Evolutionary conservation across 2,888 invertebrate species (phyloP).

Genomic region (Willowsia nigromaculata): DNA sequence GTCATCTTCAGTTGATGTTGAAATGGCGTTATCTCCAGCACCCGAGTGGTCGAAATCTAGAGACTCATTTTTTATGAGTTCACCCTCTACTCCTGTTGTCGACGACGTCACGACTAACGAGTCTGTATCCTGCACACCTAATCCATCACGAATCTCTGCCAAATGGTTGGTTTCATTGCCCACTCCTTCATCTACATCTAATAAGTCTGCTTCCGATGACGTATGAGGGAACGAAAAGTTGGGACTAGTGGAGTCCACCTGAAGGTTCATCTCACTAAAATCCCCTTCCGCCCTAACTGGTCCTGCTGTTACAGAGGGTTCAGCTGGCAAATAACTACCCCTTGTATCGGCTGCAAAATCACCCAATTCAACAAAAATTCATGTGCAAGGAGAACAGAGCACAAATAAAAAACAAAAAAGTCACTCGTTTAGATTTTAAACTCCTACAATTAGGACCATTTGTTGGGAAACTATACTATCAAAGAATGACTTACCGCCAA

Average conservation of each 20-base stretch:
- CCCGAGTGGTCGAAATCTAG: background rate
- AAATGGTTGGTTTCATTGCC: slow-evolving; percentile 36
- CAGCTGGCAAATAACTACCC: slow-evolving; percentile 58
- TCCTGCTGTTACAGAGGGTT: slow-evolving; percentile 27
- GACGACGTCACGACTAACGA: slow-evolving; percentile 42
- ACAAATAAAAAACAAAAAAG: too few relatives aligned
- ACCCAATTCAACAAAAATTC: slow-evolving; percentile 11
- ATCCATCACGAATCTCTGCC: slow-evolving; percentile 31
- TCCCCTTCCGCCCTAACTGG: slow-evolving; percentile 50
- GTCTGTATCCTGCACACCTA: slow-evolving; percentile 48
- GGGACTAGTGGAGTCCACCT: slow-evolving; percentile 61
- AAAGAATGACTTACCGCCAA: slow-evolving; percentile 43
- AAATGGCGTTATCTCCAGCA: background rate
- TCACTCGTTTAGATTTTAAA: too few relatives aligned
- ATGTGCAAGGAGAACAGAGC: too few relatives aligned
- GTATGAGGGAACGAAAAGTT: slow-evolving; percentile 52
- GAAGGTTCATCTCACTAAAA: slow-evolving; percentile 52
- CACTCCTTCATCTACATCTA: slow-evolving; percentile 63
- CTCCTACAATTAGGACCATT: too few relatives aligned
- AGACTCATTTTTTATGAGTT: background rate
- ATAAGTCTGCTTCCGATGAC: slow-evolving; percentile 42
- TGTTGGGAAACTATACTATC: too few relatives aligned
- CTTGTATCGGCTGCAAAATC: slow-evolving; percentile 43
- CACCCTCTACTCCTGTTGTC: slow-evolving; percentile 33
- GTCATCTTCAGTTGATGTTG: background rate